Base-by-base conservation (phyloP, 2,113 vertebrate genomes). In the Clarias macrocephalus region DNA sequence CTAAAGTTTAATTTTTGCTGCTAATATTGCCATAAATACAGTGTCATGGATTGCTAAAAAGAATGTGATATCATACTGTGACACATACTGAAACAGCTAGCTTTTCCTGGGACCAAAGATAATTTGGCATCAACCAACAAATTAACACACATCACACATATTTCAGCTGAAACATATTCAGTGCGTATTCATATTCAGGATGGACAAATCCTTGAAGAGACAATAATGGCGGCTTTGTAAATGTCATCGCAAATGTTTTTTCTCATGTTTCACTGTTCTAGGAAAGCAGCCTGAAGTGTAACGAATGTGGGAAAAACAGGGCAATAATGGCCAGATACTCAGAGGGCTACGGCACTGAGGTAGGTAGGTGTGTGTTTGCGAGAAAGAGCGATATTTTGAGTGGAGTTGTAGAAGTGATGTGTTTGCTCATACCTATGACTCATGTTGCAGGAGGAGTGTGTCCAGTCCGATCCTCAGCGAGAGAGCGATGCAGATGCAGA, bases 401-500 rank as follows among this genome's bases (percentile, higher is more conserved):
- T 62, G 85, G 79, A 72, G 70, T 42, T 82, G 37, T 52, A 66
- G 84, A 85, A 85, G 48, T 80, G 62, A 54, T 91, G 65, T 54
- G 80, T 88, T 80, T 42, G 82, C 87, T 82, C 52, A 77, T 81
- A 23, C 66, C 68, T 84, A 63, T 89, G 83, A 88, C 56, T 62
- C 80, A 62, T 90, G 80, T 59, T 90, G 57, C 92, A 95, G 95
- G 94, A 96, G 90, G 95, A 96, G 88, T 93, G 93, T 70, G 90
- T 91, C 1, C 83, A 94, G 90, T 94, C 95, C 0, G 94, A 95
- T 90, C 94, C 94, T 89, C 95, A 95, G 92, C 94, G 95, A 42
- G 95, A 95, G 77, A 96, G 95, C 9, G 95, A 96, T 42, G 95
- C 95, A 16, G 95, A 95, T 28, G 95, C 95, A 57, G 95, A 95